Evolutionary conservation across 2,888 invertebrate species (phyloP).

Genomic region (Druceiella hillmani): DNA sequence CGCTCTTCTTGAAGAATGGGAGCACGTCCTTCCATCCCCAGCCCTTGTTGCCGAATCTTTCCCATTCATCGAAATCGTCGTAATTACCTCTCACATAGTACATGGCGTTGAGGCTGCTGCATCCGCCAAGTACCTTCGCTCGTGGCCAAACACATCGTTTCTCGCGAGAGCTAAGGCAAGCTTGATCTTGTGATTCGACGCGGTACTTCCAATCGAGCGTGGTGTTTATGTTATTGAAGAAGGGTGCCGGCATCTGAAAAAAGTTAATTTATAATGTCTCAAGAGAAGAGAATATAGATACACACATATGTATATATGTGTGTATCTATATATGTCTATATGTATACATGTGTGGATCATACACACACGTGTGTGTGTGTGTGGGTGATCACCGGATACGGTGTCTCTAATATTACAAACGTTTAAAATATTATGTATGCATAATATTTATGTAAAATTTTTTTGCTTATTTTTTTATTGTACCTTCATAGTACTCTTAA

Average conservation of each 20-base stretch:
- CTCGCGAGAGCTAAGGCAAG: slow-evolving; percentile 32
- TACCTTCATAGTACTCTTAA: too few species aligned
- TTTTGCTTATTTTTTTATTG: too few species aligned
- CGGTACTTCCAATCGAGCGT: slow-evolving; percentile 37
- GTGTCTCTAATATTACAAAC: too few species aligned
- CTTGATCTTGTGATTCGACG: slow-evolving; percentile 37
- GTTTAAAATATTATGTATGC: too few species aligned
- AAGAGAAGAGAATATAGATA: too few species aligned
- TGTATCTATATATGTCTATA: too few species aligned
- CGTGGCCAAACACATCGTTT: slow-evolving; percentile 48
- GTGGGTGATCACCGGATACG: too few species aligned
- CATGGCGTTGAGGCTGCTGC: slow-evolving; percentile 60
- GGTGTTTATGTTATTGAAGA: slow-evolving; percentile 15
- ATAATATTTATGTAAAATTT: too few species aligned
- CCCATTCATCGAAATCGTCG: slow-evolving; percentile 61
- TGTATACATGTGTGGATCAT: too few species aligned
- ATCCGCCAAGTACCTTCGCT: slow-evolving; percentile 62
- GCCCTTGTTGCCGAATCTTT: slow-evolving; percentile 50
- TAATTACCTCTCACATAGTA: slow-evolving; percentile 59
- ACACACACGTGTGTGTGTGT: too few species aligned
- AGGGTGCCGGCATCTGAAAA: slow-evolving; percentile 31
- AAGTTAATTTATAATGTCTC: too few species aligned
- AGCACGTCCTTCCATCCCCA: slow-evolving; percentile 53
- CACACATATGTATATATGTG: too few species aligned
- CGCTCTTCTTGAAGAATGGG: slow-evolving; percentile 37